Evolutionary conservation across 2,888 invertebrate species (phyloP), one percentile per base, ranked within the genome.

Genomic region (Pristionchus mayeri): DNA sequence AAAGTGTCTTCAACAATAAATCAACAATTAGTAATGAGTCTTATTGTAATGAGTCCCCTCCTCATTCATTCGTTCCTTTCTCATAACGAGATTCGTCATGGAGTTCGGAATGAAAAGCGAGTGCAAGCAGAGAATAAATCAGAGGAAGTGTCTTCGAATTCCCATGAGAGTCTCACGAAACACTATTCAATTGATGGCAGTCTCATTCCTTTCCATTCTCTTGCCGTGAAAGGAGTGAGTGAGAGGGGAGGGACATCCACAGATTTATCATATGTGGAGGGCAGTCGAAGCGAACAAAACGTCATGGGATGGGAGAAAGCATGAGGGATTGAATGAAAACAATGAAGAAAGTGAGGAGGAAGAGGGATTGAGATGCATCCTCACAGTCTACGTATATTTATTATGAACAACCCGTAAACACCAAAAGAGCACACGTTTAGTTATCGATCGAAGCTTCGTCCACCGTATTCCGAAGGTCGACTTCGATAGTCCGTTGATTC

Each of bases 101-200:
- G 67, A 40, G 67, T 67, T 67, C 67, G 67, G 37, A 57, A 57
- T 57, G 1, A 6, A 57, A 27, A 60, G 24, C 13, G 60, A 60
- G 60, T 30, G 2, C 13, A 30, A 60, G 67, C 4, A 67, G 67
- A 34, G 40, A 34, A 67, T 67, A 67, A 67, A 67, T 67, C 37
- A 67, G 67, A 67, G 67, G 67, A 67, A 67, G 67, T 67, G 67
- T 67, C 67, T 67, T 67, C 37, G 18, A 13, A 34, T 37, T 67
- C 67, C 67, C 67, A 21, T 40, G 67, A 37, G 67, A 67, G 37
- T 18, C 4, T 21, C 37, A 34, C 40, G 67, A 67, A 67, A 67
- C 67, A 67, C 67, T 67, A 67, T 67, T 67, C 67, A 67, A 67
- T 67, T 67, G 67, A 67, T 21, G 67, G 37, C n/a, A 34, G 67